Conservation (phyloP, 1,140 invertebrate genomes). For the Aphaenogaster rudis region DNA sequence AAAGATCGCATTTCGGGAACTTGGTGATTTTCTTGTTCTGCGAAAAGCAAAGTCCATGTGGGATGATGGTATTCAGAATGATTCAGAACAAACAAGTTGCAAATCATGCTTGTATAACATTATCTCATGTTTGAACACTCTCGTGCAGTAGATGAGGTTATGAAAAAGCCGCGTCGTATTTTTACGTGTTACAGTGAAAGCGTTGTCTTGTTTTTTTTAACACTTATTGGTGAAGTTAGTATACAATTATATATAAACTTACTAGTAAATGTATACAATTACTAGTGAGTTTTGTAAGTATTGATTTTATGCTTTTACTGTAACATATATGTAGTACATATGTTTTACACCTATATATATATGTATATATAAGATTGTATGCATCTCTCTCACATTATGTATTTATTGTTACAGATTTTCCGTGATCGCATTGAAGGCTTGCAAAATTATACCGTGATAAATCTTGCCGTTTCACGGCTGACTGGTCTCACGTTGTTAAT, state of each 20-base stretch:
- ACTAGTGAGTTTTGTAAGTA: neutral
- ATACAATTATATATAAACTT: neutral
- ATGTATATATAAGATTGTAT: neutral
- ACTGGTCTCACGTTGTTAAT: neutral
- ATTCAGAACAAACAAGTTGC: neutral
- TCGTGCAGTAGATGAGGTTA: neutral
- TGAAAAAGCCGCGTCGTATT: neutral
- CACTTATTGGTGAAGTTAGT: neutral
- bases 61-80: neutral
- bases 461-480: neutral
- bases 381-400: neutral
- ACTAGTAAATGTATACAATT: neutral
- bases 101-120: neutral
- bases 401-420: conserved; percentile 10
- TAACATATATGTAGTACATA: neutral
- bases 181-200: neutral
- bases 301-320: conserved; percentile 7
- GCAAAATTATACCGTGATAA: neutral
- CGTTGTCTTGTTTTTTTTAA: neutral
- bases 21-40: neutral
- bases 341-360: neutral
- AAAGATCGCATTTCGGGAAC: neutral
- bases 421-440: neutral
- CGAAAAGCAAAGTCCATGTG: neutral
- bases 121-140: neutral